These are phyloP conservation scores for Galeruca laticollis DNA, from an alignment of 2,888 invertebrate genomes.

Conservation along the genomic window DNA sequence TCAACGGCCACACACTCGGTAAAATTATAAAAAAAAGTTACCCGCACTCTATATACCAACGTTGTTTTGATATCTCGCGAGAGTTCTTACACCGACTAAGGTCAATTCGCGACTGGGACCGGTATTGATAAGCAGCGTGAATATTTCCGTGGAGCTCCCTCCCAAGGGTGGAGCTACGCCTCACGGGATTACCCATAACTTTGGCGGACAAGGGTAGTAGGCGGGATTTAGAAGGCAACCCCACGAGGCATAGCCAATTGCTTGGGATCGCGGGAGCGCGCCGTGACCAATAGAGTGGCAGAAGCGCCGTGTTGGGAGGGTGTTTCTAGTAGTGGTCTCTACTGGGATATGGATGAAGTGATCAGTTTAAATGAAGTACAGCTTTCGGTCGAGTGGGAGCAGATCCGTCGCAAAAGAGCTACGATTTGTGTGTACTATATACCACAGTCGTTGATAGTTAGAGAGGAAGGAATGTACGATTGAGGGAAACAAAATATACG, in stretches of 20 bases:
- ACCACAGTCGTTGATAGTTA: background rate
- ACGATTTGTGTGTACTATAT: background rate
- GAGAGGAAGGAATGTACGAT: background rate
- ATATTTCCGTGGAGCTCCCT: constrained; percentile 61
- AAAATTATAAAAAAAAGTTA: constrained; percentile 39
- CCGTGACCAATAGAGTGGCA: constrained; percentile 32
- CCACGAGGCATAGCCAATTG: constrained; percentile 59
- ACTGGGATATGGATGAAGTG: constrained; percentile 54
- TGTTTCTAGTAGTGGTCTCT: constrained; percentile 62
- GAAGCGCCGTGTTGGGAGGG: constrained; percentile 43
- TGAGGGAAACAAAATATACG: background rate
- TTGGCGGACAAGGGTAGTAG: constrained; percentile 54
- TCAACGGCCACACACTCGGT: constrained; percentile 39
- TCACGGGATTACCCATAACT: constrained; percentile 64
- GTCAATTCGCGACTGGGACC: constrained; percentile 65
- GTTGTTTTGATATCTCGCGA: constrained; percentile 58
- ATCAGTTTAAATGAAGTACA: constrained; percentile 36
- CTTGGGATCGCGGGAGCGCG: constrained; percentile 54
- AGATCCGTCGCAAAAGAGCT: constrained; percentile 45
- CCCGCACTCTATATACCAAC: constrained; percentile 37
- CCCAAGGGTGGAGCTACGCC: constrained; percentile 69
- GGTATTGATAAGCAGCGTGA: constrained; percentile 63
- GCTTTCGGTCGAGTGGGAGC: constrained; percentile 50
- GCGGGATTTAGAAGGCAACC: constrained; percentile 55
- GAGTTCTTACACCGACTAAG: constrained; percentile 62